Conservation (phyloP, 1,140 invertebrate genomes). For the Epicauta chinensis region DNA sequence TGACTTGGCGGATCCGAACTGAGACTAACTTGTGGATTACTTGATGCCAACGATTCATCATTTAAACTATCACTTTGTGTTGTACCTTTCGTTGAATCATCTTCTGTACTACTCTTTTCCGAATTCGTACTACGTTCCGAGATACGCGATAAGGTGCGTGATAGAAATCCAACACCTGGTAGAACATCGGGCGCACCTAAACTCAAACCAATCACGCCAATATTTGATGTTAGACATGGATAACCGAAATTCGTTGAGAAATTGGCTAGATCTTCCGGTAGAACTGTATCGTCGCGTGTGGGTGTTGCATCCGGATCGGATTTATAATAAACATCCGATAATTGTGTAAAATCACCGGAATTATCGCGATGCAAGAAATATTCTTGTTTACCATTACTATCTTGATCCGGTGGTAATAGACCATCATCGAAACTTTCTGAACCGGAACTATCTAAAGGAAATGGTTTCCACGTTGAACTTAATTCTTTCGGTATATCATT, state of each 20-base stretch:
- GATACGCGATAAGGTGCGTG: constrained; percentile 74
- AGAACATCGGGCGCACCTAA: constrained; percentile 55
- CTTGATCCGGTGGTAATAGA: constrained; percentile 68
- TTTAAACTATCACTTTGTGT: constrained; percentile 71
- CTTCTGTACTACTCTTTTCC: constrained; percentile 72
- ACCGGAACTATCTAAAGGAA: constrained; percentile 69
- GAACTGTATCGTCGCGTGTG: constrained; percentile 53
- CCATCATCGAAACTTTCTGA: constrained; percentile 76
- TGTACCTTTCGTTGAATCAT: constrained; percentile 78
- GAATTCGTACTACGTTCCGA: constrained; percentile 82
- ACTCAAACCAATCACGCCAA: constrained; percentile 43
- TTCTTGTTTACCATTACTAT: constrained; percentile 44
- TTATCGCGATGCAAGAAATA: constrained; percentile 42
- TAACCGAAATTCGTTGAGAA: constrained; percentile 66
- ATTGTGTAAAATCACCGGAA: constrained; percentile 31
- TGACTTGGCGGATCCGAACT: constrained; percentile 72
- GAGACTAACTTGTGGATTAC: constrained; percentile 76
- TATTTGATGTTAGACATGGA: constrained; percentile 48
- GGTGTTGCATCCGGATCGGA: constrained; percentile 43
- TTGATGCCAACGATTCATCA: constrained; percentile 74
- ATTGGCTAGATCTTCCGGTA: constrained; percentile 66
- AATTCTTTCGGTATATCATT: constrained; percentile 54
- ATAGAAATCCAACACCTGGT: constrained; percentile 61
- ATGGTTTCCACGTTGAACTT: constrained; percentile 72
- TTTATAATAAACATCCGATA: constrained; percentile 47